Evolutionary conservation across 2,113 vertebrate species (phyloP), one percentile per base, ranked within the genome.

Genomic region (Geothlypis trichas): DNA sequence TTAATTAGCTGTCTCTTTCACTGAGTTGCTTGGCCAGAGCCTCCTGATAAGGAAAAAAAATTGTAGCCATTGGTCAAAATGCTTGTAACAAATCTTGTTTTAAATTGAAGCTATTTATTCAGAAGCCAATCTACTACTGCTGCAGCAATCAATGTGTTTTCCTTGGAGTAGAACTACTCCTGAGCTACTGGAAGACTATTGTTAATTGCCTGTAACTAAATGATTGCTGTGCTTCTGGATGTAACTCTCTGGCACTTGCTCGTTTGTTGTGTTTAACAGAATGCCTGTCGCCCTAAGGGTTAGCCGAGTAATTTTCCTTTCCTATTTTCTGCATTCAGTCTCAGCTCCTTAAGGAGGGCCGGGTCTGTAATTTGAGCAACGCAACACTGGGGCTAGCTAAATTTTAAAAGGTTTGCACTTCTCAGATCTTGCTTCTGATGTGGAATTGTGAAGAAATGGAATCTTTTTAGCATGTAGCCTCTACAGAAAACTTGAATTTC

Each of bases 81-180:
- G 84, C 93, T 97, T 98, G 96, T 97, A 97, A 98, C 95, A 97
- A 97, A 97, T 97, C 97, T 97, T 93, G 92, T 95, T 98, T 97
- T 97, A 98, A 98, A 98, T 97, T 98, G 97, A 97, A 98, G 90
- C 96, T 96, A 98, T 98, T 98, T 98, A 97, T 98, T 98, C 96
- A 80, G 58, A 97, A 98, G 96, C 84, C 96, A 97, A 97, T 98
- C 93, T 97, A 97, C 90, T 96, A 95, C 88, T 94, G 88, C 89
- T 92, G 84, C 95, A 96, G 94, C 95, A 98, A 98, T 98, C 98
- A 98, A 98, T 98, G 97, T 92, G 84, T 97, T 98, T 98, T 98
- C 84, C 91, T 97, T 94, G 95, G 58, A 96, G 82, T 90, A 93
- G 96, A 96, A 92, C 83, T 55, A 81, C 91, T 96, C 82, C 94